Evolutionary conservation across 2,113 vertebrate species (phyloP).

Genomic region (Podiceps cristatus): DNA sequence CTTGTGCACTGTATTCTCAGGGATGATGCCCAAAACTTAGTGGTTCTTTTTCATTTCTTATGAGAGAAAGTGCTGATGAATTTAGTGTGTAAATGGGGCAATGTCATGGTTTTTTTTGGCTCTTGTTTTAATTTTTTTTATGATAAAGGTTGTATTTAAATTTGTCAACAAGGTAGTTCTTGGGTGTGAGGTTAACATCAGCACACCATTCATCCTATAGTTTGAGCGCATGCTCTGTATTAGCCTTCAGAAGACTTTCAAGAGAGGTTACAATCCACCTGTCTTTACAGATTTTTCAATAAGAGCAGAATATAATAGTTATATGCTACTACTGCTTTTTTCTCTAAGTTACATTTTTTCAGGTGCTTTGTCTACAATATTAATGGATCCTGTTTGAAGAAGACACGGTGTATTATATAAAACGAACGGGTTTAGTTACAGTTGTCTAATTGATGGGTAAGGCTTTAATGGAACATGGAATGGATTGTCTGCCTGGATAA

Average conservation of each 20-base stretch:
- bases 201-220: fast-evolving
- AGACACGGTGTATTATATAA: background rate
- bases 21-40: fast-evolving
- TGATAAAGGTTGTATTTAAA: background rate
- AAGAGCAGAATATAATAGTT: background rate
- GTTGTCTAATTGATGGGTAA: background rate
- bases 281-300: background rate
- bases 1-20: background rate
- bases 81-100: background rate
- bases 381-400: background rate
- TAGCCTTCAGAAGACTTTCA: background rate
- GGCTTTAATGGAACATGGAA: background rate
- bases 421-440: background rate
- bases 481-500: background rate
- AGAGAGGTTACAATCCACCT: background rate
- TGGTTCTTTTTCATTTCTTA: background rate
- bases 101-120: background rate
- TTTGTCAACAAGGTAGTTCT: background rate
- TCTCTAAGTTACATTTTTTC: background rate
- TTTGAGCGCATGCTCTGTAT: background rate
- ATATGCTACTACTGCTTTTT: background rate
- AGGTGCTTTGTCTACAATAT: background rate
- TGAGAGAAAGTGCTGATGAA: background rate
- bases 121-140: background rate
- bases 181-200: background rate